Evolutionary conservation across 30 jellyfish, hydroid and myxozoan genomes (phyloP).

Genomic region (Hydractinia symbiolongicarpus): DNA sequence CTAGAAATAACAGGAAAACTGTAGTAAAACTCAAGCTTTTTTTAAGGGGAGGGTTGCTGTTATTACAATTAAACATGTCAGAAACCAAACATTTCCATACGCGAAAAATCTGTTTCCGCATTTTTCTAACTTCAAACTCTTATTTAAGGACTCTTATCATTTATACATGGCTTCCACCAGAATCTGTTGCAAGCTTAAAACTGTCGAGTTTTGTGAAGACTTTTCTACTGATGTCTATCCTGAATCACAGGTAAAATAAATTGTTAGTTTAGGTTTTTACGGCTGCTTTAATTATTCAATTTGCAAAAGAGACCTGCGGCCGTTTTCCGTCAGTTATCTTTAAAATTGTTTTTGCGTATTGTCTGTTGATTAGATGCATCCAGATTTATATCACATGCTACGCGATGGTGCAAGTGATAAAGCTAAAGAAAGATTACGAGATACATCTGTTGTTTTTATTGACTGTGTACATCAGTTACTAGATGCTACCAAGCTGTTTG

Average conservation of each 20-base stretch:
- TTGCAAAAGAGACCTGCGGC: background rate
- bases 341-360: background rate
- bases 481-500: conserved; percentile 45
- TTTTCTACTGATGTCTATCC: conserved; percentile 52
- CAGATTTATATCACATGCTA: conserved; percentile 69
- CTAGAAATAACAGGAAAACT: too few species aligned
- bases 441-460: conserved; percentile 46
- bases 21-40: too few species aligned
- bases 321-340: background rate
- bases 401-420: conserved; percentile 54
- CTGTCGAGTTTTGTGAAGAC: conserved; percentile 44
- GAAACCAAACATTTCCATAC: too few species aligned
- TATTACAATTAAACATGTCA: too few species aligned
- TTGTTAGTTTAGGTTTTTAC: background rate
- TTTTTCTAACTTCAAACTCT: too few species aligned
- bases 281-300: background rate
- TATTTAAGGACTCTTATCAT: conserved; percentile 41
- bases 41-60: too few species aligned
- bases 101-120: too few species aligned
- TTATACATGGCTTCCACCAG: conserved; percentile 81
- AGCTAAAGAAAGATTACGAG: conserved; percentile 32
- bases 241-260: conserved; percentile 50
- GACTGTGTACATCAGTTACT: conserved; percentile 65
- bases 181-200: conserved; percentile 59
- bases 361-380: conserved; percentile 65